Conservation (phyloP, 2,113 vertebrate genomes). For the Delphinapterus leucas region DNA sequence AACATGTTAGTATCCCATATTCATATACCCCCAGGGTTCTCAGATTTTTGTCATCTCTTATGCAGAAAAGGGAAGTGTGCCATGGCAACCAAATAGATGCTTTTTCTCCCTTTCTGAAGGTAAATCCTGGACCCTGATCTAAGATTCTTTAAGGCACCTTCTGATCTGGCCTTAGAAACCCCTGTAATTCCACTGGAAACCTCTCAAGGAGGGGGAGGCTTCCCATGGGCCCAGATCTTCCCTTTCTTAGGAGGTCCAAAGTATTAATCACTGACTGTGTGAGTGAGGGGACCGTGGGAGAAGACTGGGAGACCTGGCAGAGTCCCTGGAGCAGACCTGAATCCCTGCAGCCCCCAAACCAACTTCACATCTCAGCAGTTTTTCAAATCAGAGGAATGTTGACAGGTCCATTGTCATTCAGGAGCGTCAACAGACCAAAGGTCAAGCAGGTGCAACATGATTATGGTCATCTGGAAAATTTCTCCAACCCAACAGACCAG, state of each 20-base stretch:
- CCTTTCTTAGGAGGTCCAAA: not conserved
- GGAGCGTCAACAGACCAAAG: not conserved
- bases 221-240: not conserved
- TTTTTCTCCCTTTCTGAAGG: not conserved
- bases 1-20: not conserved
- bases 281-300: not conserved
- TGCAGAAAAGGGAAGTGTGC: not conserved
- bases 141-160: not conserved
- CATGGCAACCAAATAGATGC: not conserved
- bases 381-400: not conserved
- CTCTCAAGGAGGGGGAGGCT: not conserved
- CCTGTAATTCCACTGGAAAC: not conserved
- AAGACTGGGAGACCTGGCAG: not conserved
- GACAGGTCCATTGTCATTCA: not conserved
- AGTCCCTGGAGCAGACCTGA: not conserved
- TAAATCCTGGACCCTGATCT: not conserved
- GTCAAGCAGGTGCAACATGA: not conserved
- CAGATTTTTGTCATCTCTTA: not conserved
- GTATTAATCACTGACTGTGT: not conserved
- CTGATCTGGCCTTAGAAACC: not conserved
- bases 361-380: not conserved
- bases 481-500: not conserved
- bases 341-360: not conserved
- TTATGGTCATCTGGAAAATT: not conserved
- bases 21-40: not conserved